Conservation (phyloP, 92 coral and sea anemone genomes). For the Palythoa grandiflora region DNA sequence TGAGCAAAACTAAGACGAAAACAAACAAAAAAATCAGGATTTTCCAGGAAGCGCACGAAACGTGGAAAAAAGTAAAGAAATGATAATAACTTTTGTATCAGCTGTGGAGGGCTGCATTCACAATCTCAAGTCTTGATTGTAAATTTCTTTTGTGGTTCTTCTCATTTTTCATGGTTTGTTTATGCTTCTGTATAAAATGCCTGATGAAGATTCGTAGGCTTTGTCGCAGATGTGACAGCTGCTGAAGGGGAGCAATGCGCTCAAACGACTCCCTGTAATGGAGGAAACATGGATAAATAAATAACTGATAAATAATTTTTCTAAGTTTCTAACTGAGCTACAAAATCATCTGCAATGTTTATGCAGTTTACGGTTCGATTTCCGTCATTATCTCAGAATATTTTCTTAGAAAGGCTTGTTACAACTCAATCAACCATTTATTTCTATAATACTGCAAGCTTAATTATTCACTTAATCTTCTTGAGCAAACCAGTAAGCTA, state of each 20-base stretch:
- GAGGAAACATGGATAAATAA: neutral
- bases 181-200: slow-evolving; percentile 36
- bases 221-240: slow-evolving; percentile 40
- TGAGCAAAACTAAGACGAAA: too few relatives aligned
- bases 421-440: too few relatives aligned
- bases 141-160: slow-evolving; percentile 15
- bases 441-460: too few relatives aligned
- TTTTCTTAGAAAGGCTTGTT: too few relatives aligned
- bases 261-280: slow-evolving; percentile 39
- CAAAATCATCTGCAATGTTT: too few relatives aligned
- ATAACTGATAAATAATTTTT: neutral
- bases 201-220: slow-evolving; percentile 42
- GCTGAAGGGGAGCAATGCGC: slow-evolving; percentile 37
- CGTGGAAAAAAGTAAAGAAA: neutral
- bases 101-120: slow-evolving; percentile 25
- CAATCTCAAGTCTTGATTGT: slow-evolving; percentile 33
- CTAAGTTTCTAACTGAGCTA: neutral
- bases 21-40: too few relatives aligned
- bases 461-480: too few relatives aligned
- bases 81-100: neutral
- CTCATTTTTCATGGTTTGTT: slow-evolving; percentile 32
- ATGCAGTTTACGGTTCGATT: too few relatives aligned
- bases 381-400: too few relatives aligned
- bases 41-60: too few relatives aligned
- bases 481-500: too few relatives aligned